Base-by-base conservation (phyloP, 2,797 vertebrate genomes). In the Enteromius anoplus region DNA sequence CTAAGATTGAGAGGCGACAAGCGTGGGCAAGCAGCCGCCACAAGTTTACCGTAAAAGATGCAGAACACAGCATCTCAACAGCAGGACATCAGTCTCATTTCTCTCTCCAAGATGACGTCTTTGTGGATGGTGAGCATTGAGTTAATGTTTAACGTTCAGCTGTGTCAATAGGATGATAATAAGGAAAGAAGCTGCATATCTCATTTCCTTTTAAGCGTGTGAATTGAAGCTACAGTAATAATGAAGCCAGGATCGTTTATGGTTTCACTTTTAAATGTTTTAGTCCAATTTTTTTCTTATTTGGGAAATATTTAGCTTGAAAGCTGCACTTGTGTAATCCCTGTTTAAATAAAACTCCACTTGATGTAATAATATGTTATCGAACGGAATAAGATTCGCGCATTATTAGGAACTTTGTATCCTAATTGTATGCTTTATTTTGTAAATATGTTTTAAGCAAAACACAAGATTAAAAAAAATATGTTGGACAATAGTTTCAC, bases 11-110 rank as follows among this genome's bases (percentile, higher is more conserved):
- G 82, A 94, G 92, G 85, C 92, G 95, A 0, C 90, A 92, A n/a
- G 94, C 95, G 3, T 97, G 96, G 97, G 93, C 92, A 80, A 94
- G 94, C 88, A 95, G 94, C 86, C 91, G 92, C 0, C 93, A 91
- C 75, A 92, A 93, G 93, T 77, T 92, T 71, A 93, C 91, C 9
- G 84, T 94, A 66, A 91, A 90, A 81, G 90, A 94, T 3, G 81
- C 66, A 2, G 91, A 91, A 0, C 83, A 90, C 0, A 89, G 88
- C 21, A 86, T 58, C 4, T 66, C 7, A 49, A n/a, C 72, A 73
- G 17, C 66, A 17, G 14, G 42, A 40, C 55, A 14, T 15, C 75
- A 51, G 51, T 19, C 60, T 26, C 60, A 80, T 4, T 65, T 82
- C 3, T 85, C 83, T 55, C 68, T 83, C 1, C 87, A 89, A 8